A percentile compares a stretch with the other conserved stretches of the same genome.
Evolutionary conservation across 2,888 invertebrate genomes (phyloP).

Genomic region (Synanthedon vespiformis): DNA sequence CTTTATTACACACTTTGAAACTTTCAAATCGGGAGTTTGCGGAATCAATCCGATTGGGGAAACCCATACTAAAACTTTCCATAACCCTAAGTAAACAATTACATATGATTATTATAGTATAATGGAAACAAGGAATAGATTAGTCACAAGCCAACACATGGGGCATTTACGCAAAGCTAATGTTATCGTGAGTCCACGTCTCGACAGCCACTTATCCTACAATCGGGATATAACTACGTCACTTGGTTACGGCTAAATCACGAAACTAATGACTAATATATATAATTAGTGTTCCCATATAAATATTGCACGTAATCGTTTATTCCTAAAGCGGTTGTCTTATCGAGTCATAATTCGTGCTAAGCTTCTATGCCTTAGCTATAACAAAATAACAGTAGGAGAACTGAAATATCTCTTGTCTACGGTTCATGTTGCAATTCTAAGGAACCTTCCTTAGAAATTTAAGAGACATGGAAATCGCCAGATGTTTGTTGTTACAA

Average conservation of each 20-base stretch:
- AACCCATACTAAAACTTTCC: too few species aligned
- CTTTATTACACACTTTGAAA: too few species aligned
- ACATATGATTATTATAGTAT: neutral
- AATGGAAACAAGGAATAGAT: constrained; percentile 37
- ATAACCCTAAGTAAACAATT: too few species aligned
- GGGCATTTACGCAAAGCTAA: constrained; percentile 45
- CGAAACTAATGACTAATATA: constrained; percentile 40
- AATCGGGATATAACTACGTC: constrained; percentile 33
- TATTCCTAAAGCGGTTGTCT: neutral
- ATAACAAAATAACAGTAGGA: neutral
- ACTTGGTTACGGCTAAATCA: constrained; percentile 33
- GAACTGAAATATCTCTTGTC: neutral
- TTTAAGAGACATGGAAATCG: too few species aligned
- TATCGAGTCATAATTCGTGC: neutral
- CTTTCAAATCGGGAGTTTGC: too few species aligned
- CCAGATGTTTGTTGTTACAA: too few species aligned
- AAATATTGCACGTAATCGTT: constrained; percentile 6
- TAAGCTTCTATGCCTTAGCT: neutral
- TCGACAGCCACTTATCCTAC: constrained; percentile 33
- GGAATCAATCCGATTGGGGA: too few species aligned
- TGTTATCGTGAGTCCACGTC: constrained; percentile 48
- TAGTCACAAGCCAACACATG: constrained; percentile 46
- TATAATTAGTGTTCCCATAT: constrained; percentile 10
- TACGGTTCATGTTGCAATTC: too few species aligned
- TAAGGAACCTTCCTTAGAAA: too few species aligned